phyloP scores from a whole-genome alignment of 2,113 vertebrate genomes.

The Pelecanus crispus region DNA sequence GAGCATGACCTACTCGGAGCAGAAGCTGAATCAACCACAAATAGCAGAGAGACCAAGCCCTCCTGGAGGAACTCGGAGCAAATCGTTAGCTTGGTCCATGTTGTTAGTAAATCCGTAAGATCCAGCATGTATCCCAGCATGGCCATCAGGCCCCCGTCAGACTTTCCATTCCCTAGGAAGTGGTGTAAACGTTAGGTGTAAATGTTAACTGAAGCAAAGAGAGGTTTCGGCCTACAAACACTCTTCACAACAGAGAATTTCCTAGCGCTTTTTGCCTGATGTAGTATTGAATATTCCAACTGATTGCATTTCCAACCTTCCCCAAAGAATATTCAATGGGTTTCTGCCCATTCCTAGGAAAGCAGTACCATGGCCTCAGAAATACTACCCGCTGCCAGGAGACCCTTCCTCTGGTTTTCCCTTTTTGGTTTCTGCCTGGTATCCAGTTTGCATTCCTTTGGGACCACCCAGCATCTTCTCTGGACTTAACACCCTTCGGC shows the following conservation, averaged over 20 bases:
- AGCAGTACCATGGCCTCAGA: neutral
- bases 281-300: no score
- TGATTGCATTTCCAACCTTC: neutral
- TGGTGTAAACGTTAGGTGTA: no score
- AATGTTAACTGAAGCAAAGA: neutral
- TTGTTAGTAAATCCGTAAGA: fast-evolving
- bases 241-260: neutral
- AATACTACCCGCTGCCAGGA: neutral
- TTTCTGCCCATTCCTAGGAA: neutral
- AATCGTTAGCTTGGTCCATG: neutral
- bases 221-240: neutral
- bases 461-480: neutral
- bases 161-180: neutral
- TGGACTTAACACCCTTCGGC: neutral
- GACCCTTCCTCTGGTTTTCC: neutral
- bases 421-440: neutral
- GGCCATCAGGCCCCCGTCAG: neutral
- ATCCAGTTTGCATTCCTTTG: neutral
- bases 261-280: neutral
- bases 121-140: neutral
- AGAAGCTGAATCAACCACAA: neutral
- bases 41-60: neutral
- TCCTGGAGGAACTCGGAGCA: fast-evolving
- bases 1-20: neutral
- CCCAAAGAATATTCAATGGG: neutral